phyloP scores from a whole-genome alignment of 2,888 invertebrate genomes.

The Aproaerema taeniolella region DNA sequence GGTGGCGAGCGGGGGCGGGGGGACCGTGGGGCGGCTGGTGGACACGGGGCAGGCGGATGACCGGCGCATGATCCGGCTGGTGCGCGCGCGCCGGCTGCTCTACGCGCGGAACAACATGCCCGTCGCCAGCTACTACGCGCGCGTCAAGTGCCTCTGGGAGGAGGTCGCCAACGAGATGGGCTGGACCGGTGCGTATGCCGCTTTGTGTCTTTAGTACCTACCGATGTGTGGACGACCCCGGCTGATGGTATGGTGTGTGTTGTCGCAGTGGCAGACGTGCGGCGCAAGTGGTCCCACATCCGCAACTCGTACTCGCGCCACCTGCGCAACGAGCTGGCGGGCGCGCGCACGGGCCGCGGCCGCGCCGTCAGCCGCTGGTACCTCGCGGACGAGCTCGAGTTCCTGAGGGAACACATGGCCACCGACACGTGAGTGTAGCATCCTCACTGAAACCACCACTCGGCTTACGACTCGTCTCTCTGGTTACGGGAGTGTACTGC shows the following conservation, averaged over 20 bases:
- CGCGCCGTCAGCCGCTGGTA: constrained; percentile 65
- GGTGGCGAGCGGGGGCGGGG: constrained; percentile 7
- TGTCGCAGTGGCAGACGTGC: constrained; percentile 56
- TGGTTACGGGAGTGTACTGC: no score
- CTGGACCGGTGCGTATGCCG: constrained; percentile 48
- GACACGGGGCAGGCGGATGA: constrained; percentile 64
- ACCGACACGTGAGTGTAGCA: constrained; percentile 57
- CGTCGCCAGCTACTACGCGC: constrained; percentile 63
- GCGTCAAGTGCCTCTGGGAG: constrained; percentile 59
- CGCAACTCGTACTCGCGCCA: constrained; percentile 72
- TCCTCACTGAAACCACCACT: no score
- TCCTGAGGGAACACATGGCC: constrained; percentile 68
- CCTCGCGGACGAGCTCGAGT: constrained; percentile 65
- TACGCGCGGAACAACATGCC: constrained; percentile 68
- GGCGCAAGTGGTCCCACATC: constrained; percentile 69
- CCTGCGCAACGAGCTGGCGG: constrained; percentile 66
- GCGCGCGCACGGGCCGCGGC: constrained; percentile 63
- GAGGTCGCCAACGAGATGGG: constrained; percentile 60
- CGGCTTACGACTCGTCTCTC: no score
- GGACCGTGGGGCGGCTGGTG: constrained; percentile 52
- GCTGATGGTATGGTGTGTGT: not conserved
- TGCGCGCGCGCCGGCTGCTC: constrained; percentile 56
- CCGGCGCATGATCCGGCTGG: constrained; percentile 57
- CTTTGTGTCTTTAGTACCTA: not conserved
- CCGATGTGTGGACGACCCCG: not conserved